Evolutionary conservation across 2,888 invertebrate species (phyloP).

Genomic region (Athalia circularis): DNA sequence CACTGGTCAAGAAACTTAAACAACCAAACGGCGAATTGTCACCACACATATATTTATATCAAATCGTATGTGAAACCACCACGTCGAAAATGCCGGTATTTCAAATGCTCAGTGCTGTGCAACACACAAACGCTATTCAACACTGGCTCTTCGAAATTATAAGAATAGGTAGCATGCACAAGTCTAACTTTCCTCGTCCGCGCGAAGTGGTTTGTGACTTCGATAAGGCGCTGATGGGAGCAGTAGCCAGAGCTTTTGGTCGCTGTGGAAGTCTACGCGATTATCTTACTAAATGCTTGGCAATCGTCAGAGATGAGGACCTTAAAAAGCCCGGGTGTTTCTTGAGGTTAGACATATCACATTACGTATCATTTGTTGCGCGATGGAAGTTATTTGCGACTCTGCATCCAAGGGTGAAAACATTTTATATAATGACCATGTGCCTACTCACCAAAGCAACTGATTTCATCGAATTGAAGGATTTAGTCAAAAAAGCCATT

Average conservation of each 20-base stretch:
- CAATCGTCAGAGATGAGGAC: constrained; percentile 7
- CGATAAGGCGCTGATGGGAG: constrained; percentile 51
- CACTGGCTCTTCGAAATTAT: constrained; percentile 50
- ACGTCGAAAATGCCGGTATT: constrained; percentile 49
- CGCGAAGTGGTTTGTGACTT: constrained; percentile 50
- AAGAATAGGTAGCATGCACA: constrained; percentile 45
- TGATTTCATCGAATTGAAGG: neutral
- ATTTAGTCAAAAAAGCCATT: neutral
- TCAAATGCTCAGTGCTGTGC: constrained; percentile 50
- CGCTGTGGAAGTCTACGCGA: constrained; percentile 1
- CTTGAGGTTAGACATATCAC: neutral
- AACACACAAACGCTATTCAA: constrained; percentile 50
- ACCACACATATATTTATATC: constrained; percentile 51
- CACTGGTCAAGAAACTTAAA: constrained; percentile 27
- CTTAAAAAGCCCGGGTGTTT: neutral
- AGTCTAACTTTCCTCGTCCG: constrained; percentile 48
- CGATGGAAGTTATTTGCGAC: neutral
- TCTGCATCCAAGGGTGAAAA: neutral
- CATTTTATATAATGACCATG: constrained; percentile 14
- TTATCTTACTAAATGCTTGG: constrained; percentile 4
- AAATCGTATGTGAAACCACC: constrained; percentile 47
- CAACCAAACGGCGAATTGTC: constrained; percentile 50
- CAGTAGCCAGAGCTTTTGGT: constrained; percentile 48
- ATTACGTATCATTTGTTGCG: neutral
- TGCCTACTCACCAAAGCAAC: constrained; percentile 4